Evolutionary conservation across 2,888 invertebrate species (phyloP), one percentile per base, ranked within the genome.

Genomic region (Quadroppia sp.): DNA sequence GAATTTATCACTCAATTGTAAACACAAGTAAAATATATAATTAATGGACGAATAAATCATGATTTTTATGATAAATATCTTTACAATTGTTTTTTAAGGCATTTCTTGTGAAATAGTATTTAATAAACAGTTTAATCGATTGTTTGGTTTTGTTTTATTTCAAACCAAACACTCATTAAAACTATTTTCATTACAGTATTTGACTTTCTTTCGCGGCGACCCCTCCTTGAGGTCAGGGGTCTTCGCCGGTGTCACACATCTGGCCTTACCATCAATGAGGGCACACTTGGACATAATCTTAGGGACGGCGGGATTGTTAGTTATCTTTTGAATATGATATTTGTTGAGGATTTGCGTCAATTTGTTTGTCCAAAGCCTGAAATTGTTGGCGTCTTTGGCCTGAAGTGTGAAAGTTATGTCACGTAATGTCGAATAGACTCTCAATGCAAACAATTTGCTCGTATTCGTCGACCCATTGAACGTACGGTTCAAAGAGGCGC

Each of bases 391-490:
- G 15, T 67, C 67, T 23, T 42, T 67, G 1, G 67, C 42, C 32
- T 67, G 67, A 42, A 67, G 42, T 13, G 67, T 67, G 32, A 40
- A 67, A 42, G 67, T 67, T 6, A 67, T 67, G 67, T 67, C 67
- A 42, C 67, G 67, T 67, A 40, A 13, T 32, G 67, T 23, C 17
- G 67, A 67, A 15, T 42, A 67, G 15, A 67, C 67, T 40, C 67
- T 30, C 9, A 67, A 67, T 23, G 42, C 67, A 40, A 67, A 67
- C 23, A 13, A 7, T 67, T 67, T 67, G 61, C 32, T 61, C 1
- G 23, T 3, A 67, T 67, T 67, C 7, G 23, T 13, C 20, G 67
- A 36, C 2, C 67, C 67, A n/a, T 67, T 67, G 42, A 67, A 42
- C 1, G 67, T 67, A 3, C 67, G 17, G 32, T 67, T 67, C 11